phyloP scores from a whole-genome alignment of 2,113 vertebrate genomes.

The Pithys albifrons region DNA sequence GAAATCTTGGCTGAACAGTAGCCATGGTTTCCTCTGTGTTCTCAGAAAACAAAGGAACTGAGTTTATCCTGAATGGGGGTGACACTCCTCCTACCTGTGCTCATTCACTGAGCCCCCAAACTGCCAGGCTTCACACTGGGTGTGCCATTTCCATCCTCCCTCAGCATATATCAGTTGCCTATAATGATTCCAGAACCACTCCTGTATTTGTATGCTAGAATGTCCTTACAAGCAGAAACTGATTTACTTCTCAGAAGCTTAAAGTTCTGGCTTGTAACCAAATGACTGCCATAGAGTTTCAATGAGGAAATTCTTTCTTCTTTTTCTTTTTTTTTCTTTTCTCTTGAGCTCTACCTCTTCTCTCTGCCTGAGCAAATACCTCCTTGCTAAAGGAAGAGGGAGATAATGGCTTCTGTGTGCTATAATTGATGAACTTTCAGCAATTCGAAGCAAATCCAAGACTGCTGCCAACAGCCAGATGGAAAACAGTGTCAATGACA shows the following conservation, averaged over 20 bases:
- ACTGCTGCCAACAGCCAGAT: conserved; percentile 68
- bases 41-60: not conserved
- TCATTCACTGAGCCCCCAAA: not conserved
- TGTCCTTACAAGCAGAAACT: not conserved
- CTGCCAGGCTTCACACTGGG: not conserved
- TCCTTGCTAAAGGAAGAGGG: conserved; percentile 28
- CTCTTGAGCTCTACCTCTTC: conserved; percentile 23
- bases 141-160: not conserved
- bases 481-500: conserved; percentile 70
- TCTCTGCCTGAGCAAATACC: conserved; percentile 31
- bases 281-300: not conserved
- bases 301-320: not conserved
- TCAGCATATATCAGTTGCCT: not conserved
- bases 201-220: not conserved
- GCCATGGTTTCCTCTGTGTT: not conserved
- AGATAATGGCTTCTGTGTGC: conserved; percentile 69
- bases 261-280: not conserved
- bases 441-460: conserved; percentile 61
- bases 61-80: not conserved
- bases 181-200: not conserved
- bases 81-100: not conserved
- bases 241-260: not conserved
- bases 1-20: not conserved
- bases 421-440: conserved; percentile 70
- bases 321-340: not conserved